Conservation (phyloP, 2,113 vertebrate species). For the Entelurus aequoreus region DNA sequence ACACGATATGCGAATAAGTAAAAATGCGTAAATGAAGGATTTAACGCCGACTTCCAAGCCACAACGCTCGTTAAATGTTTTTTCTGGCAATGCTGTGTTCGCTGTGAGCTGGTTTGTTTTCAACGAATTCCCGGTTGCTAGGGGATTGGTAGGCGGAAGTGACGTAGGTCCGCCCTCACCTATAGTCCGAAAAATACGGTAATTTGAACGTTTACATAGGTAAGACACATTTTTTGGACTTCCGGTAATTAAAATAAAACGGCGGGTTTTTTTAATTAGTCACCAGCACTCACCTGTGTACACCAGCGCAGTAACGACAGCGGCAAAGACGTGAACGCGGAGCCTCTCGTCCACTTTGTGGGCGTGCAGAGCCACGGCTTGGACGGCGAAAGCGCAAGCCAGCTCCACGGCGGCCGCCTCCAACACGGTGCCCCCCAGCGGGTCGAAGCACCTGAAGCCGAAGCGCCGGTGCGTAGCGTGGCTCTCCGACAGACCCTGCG, state of each 20-base stretch:
- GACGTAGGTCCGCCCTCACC: no score
- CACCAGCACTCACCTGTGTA: conserved; percentile 74
- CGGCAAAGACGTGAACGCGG: conserved; percentile 67
- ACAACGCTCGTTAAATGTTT: no score
- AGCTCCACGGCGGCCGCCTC: conserved; percentile 77
- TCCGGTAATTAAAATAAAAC: no score
- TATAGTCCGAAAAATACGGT: no score
- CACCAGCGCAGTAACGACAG: conserved; percentile 75
- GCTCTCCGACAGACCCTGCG: conserved; percentile 64
- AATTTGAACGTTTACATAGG: neutral
- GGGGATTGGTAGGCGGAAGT: no score
- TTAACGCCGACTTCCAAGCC: no score
- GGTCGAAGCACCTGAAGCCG: conserved; percentile 65
- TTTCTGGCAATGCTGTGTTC: no score
- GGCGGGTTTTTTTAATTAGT: neutral
- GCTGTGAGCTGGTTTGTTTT: no score
- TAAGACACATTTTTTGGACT: no score
- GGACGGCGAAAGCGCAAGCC: conserved; percentile 74
- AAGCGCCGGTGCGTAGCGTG: conserved; percentile 57
- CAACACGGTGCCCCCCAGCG: conserved; percentile 69
- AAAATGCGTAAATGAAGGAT: no score
- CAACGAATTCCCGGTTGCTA: no score
- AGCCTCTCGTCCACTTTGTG: conserved; percentile 63
- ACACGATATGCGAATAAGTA: no score
- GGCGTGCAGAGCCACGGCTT: conserved; percentile 66